Base-by-base conservation (phyloP, 2,888 invertebrate species). In the Dryobotodes eremita region DNA sequence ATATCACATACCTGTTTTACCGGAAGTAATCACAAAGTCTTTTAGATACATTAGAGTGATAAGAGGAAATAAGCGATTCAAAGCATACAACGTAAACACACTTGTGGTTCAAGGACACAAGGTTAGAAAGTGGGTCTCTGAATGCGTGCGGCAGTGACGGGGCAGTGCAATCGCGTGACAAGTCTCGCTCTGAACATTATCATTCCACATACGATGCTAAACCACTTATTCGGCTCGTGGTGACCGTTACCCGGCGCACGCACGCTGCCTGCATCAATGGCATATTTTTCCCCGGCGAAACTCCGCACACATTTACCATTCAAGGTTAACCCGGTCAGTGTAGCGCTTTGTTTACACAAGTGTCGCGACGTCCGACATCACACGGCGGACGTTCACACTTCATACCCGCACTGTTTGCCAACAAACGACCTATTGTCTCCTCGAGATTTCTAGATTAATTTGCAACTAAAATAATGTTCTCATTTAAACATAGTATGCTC, bases 291-390 rank as follows among this genome's bases (percentile, higher is more conserved):
- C 94, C 92, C 92, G 90, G 95, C 95, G 95, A 96, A 96, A 96
- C 95, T 95, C 93, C 91, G 93, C 93, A 91, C 94, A 95, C 95
- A 95, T 96, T 96, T 96, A 94, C 95, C 95, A 96, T 96, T 96
- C 95, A 96, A 94, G 94, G 95, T 92, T 96, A 96, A 97, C 97
- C 96, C 95, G 97, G 97, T 97, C 95, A 96, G 93, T 93, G 93
- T 91, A 92, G 91, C 92, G 94, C 94, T 95, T 96, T 96, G 95
- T 96, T 95, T 95, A 95, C 94, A 93, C 91, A 93, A 93, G 88
- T 90, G 92, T 92, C 91, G 91, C 91, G 91, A 91, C 90, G 89
- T 89, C 89, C 91, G 90, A 91, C 90, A 90, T 89, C 89, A 86
- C 86, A 86, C 88, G 87, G 82, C 88, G 88, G 90, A 89, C 89